Base-by-base conservation (phyloP, 2,888 invertebrate species). In the Plutella xylostella region DNA sequence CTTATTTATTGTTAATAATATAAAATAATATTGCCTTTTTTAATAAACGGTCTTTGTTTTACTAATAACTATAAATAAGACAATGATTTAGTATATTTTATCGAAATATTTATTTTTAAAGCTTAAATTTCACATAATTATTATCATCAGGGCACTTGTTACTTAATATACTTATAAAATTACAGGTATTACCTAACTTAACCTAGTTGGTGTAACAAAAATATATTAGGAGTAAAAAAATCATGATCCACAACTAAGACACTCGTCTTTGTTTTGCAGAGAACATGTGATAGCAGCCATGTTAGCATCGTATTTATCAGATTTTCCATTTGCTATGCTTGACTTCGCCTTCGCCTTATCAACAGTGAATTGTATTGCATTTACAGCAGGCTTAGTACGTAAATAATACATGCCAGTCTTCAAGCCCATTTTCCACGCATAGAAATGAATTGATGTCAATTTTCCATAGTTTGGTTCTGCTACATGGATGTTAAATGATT, bases 321-420 rank as follows among this genome's bases (percentile, higher is more conserved):
- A 68, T 54, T 61, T 55, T 21, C 56, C 54, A 39, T 72, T 72
- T 7, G 52, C 33, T n/a, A 57, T 48, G 45, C 50, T 61, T 2
- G 54, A 57, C 50, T 57, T 66, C 5, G 68, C 69, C 58, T 78
- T 80, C 1, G 71, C 62, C 68, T 98, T 98, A 72, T 98, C 97
- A 0, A 98, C 97, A 0, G 98, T 98, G 72, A 99, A 98, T 68
- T 99, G 97, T 56, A 98, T 96, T 4, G 98, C 96, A 70, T 94
- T 92, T 1, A 93, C 96, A 1, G 98, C 98, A 5, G 98, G 96
- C 68, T 97, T 97, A 0, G 97, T 98, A 42, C 98, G 88, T 52
- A 99, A 83, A 70, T 99, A 98, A 73, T 99, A 99, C 98, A 99
- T 98, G 42, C 99, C 99, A 1, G 98, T 99, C 82, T 99, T 99